Base-by-base conservation (phyloP, 2,113 vertebrate species). In the Circaetus cinerascens region DNA sequence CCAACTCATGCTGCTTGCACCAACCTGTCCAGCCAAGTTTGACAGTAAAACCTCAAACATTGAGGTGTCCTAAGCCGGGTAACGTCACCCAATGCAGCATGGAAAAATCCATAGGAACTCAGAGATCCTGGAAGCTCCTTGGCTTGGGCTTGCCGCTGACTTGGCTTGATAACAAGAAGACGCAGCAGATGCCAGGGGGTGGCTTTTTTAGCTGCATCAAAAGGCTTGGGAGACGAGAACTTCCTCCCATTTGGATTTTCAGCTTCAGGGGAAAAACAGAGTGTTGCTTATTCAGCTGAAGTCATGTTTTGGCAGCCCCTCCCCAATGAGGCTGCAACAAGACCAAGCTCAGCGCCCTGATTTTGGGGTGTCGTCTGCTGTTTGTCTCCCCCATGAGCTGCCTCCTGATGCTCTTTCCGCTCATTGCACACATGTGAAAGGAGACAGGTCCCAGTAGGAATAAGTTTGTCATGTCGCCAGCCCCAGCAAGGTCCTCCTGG, bases 251-350 rank as follows among this genome's bases (percentile, higher is more conserved):
- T 93, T 5, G 0, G 62, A 82, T 88, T 96, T 95, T 93, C 87
- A 86, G 90, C 90, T 96, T 90, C 80, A 40, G 84, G 89, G 48
- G 27, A n/a, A 25, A 82, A 89, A 75, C 89, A 87, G 73, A 76
- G 25, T 4, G 2, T 79, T 88, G 82, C 96, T 97, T 96, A 76
- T 92, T 97, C 93, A 96, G 95, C 95, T 93, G 56, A 90, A 91
- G 90, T 79, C 18, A 2, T 72, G 80, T 81, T 87, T 78, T 85
- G 85, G 73, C 95, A 93, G 66, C 71, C 36, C 34, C 81, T 95
- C 60, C 85, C 60, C 74, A 38, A 19, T 1, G 2, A 66, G 34
- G n/a, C 69, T 78, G 68, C 64, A 32, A 17, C 9, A 2, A 69
- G 15, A 91, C 73, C 66, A 48, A 82, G 60, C 84, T 96, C 93